These are phyloP conservation scores for Paedocypris micromegethes DNA, from an alignment of 2,797 vertebrate species.

Conservation along the genomic window DNA sequence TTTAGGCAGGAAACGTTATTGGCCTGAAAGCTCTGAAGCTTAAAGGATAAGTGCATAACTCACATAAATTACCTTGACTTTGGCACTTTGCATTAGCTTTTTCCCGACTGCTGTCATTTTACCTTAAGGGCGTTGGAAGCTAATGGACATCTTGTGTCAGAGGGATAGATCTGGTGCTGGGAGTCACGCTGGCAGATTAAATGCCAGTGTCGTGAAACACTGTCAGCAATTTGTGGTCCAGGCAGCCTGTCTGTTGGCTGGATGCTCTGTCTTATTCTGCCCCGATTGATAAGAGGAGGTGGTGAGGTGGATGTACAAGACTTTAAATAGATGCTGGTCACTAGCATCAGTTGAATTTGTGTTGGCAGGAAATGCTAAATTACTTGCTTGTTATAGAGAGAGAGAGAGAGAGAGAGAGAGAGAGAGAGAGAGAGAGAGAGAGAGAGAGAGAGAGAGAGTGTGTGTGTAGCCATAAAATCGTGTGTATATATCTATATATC, in stretches of 20 bases:
- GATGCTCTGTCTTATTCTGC: slow-evolving; percentile 2
- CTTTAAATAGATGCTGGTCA: too few species aligned
- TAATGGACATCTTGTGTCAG: slow-evolving; percentile 36
- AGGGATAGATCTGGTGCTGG: slow-evolving; percentile 9
- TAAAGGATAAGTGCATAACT: slow-evolving; percentile 36
- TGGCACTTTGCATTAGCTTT: slow-evolving; percentile 31
- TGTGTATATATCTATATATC: too few species aligned
- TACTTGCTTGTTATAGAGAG: too few species aligned
- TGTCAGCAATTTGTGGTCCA: slow-evolving; percentile 33
- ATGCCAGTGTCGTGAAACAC: slow-evolving; percentile 27
- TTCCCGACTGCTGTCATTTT: slow-evolving; percentile 20
- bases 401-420: too few species aligned
- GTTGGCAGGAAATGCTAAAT: too few species aligned
- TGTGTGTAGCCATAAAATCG: too few species aligned
- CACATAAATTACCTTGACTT: slow-evolving; percentile 35
- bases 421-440: too few species aligned
- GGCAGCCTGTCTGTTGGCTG: slow-evolving; percentile 13
- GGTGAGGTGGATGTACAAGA: too few species aligned
- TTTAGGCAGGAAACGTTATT: slow-evolving; percentile 23
- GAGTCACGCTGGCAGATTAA: slow-evolving; percentile 19
- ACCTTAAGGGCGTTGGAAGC: slow-evolving; percentile 28
- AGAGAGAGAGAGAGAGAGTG: too few species aligned
- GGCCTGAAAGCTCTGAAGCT: slow-evolving; percentile 26
- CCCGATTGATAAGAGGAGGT: neutral
- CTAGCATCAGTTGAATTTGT: too few species aligned